phyloP scores from a whole-genome alignment of 2,888 invertebrate genomes.

The Sicus ferrugineus region DNA sequence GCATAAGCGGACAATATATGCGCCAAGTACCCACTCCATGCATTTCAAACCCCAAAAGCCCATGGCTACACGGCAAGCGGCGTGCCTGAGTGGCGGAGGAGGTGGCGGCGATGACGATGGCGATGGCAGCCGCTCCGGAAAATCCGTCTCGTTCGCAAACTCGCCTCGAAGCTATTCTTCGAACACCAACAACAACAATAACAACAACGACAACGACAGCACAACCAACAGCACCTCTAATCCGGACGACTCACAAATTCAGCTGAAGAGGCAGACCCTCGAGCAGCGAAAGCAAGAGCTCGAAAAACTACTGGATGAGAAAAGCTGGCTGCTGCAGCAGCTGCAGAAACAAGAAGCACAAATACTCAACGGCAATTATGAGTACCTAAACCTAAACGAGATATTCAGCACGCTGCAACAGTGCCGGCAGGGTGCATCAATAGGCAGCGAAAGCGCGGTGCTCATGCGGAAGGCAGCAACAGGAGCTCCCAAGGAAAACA shows the following conservation, averaged over 20 bases:
- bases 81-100: constrained; percentile 12
- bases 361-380: constrained; percentile 60
- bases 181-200: constrained; percentile 25
- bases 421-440: constrained; percentile 51
- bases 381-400: constrained; percentile 57
- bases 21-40: constrained; percentile 18
- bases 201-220: constrained; percentile 13
- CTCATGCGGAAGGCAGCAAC: constrained; percentile 56
- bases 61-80: constrained; percentile 14
- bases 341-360: constrained; percentile 62
- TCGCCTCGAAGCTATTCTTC: constrained; percentile 16
- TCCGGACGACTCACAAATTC: constrained; percentile 44
- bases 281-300: constrained; percentile 59
- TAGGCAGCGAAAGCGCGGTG: constrained; percentile 40
- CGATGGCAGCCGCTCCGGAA: constrained; percentile 21
- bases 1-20: neutral
- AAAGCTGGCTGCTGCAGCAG: constrained; percentile 61
- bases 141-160: constrained; percentile 10
- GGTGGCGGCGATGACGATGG: constrained; percentile 13
- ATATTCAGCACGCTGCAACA: constrained; percentile 54
- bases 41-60: constrained; percentile 26
- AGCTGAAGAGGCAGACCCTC: constrained; percentile 54
- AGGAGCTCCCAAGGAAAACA: constrained; percentile 32
- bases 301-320: constrained; percentile 61
- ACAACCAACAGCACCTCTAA: constrained; percentile 29